phyloP scores from a whole-genome alignment of 2,113 vertebrate genomes.

The Sialia sialis region DNA sequence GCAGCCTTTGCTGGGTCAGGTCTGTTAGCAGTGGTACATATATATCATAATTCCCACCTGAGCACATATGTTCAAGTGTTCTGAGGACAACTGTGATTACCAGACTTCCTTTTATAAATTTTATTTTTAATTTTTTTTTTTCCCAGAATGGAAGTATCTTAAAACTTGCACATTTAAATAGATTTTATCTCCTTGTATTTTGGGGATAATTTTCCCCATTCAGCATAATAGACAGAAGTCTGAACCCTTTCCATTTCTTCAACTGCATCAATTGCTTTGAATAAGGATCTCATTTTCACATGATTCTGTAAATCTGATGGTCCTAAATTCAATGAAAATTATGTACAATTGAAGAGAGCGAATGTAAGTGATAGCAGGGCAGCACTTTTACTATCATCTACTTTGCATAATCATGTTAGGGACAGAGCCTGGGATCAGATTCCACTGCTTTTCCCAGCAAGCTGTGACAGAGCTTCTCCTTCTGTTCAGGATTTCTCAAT shows the following conservation, averaged over 20 bases:
- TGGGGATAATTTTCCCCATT: not conserved
- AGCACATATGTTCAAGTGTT: not conserved
- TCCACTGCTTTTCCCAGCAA: constrained; percentile 10
- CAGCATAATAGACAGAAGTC: not conserved
- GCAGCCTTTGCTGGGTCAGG: not conserved
- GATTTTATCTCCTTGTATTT: not conserved
- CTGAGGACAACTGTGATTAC: constrained; percentile 7
- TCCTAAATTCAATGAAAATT: constrained; percentile 23
- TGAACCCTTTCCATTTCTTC: not conserved
- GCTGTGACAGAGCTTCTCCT: not conserved
- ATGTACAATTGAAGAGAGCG: constrained; percentile 19
- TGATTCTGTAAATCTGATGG: not conserved
- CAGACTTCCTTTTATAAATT: not conserved
- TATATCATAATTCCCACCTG: not conserved
- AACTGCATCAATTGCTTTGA: not conserved
- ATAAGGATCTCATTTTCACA: constrained; percentile 10
- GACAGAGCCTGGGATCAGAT: not conserved
- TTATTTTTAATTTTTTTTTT: not conserved
- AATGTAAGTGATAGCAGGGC: not conserved
- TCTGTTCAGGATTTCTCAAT: constrained; percentile 3
- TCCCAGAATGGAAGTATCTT: not conserved
- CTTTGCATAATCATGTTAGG: constrained; percentile 19
- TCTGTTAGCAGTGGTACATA: not conserved
- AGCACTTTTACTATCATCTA: not conserved
- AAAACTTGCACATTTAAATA: not conserved